phyloP scores from a whole-genome alignment of 2,797 vertebrate genomes.

The Cirrhinus mrigala region DNA sequence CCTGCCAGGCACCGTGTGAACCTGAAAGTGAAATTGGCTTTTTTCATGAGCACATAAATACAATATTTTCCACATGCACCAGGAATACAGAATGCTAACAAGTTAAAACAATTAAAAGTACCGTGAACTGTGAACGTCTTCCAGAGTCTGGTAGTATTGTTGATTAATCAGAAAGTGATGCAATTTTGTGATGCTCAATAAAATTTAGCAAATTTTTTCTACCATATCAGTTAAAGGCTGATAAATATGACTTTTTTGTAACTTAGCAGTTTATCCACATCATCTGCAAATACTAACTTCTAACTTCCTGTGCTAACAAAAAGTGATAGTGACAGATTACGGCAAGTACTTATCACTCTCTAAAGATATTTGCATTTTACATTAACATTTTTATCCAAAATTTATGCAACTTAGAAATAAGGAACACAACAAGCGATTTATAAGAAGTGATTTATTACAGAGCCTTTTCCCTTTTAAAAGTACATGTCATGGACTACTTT shows the following conservation, averaged over 20 bases:
- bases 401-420: background rate
- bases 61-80: background rate
- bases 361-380: background rate
- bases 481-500: background rate
- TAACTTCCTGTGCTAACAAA: background rate
- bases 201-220: background rate
- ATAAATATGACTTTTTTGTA: background rate
- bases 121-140: background rate
- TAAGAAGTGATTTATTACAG: background rate
- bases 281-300: too few relatives aligned
- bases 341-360: background rate
- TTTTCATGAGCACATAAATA: constrained; percentile 7
- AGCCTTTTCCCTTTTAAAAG: background rate
- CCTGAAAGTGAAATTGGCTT: constrained; percentile 63
- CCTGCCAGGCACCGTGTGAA: constrained; percentile 73
- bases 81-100: background rate
- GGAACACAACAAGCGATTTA: background rate
- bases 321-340: background rate
- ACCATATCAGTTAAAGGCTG: background rate
- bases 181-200: background rate
- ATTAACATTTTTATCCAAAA: background rate
- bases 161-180: background rate
- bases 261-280: too few relatives aligned
- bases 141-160: background rate
- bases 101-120: background rate